A percentile compares a stretch with the other conserved stretches of the same genome.
Conservation (phyloP, 2,888 invertebrate species). For the Alcis repandata region DNA sequence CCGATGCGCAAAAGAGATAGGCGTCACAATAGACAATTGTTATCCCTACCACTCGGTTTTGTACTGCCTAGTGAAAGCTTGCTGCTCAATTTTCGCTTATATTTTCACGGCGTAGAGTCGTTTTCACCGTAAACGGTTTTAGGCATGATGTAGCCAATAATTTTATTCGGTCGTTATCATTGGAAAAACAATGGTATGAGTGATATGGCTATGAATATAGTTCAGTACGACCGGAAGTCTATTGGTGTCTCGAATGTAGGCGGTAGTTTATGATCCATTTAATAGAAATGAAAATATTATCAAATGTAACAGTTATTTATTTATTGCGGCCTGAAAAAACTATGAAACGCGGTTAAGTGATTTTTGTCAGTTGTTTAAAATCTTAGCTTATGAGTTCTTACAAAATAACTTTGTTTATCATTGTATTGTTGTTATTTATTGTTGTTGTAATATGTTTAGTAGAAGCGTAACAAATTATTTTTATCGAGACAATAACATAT, state of each 20-base stretch:
- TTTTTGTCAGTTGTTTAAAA: constrained; percentile 22
- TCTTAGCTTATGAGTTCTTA: constrained; percentile 7
- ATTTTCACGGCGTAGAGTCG: constrained; percentile 49
- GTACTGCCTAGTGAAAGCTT: constrained; percentile 66
- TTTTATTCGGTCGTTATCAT: constrained; percentile 80
- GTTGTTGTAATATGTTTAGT: not conserved
- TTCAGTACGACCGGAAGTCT: constrained; percentile 61
- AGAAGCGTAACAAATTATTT: not conserved
- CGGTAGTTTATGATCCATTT: constrained; percentile 46
- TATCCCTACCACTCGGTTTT: constrained; percentile 74
- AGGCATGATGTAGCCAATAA: constrained; percentile 73
- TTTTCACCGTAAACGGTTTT: constrained; percentile 49
- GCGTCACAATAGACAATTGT: constrained; percentile 85
- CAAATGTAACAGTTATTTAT: constrained; percentile 24
- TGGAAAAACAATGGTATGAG: constrained; percentile 79
- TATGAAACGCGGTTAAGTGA: constrained; percentile 35
- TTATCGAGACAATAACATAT: not conserved
- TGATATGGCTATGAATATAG: constrained; percentile 66
- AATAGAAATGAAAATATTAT: constrained; percentile 40
- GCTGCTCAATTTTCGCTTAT: constrained; percentile 59
- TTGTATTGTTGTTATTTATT: not conserved
- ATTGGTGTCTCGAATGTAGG: constrained; percentile 63
- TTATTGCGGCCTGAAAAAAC: constrained; percentile 43
- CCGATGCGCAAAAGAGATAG: constrained; percentile 83
- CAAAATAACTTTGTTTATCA: constrained; percentile 1